Evolutionary conservation across 1,140 invertebrate genomes (phyloP), one percentile per base, ranked within the genome.

Genomic region (Aphis gossypii): DNA sequence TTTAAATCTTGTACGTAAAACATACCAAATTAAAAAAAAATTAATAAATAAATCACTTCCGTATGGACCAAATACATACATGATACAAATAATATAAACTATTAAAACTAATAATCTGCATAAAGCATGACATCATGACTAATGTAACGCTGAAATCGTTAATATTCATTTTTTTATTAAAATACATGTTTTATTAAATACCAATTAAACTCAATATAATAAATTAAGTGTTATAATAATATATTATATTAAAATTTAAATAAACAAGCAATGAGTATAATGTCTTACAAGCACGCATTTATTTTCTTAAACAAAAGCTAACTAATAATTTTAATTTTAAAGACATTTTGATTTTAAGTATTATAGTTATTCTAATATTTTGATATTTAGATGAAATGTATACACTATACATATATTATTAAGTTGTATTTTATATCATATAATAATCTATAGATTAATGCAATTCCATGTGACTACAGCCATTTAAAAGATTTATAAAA

Each of bases 401-500:
- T 41, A 41, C 3, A 21, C 21, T 21, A 82, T 41, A 41, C 3
- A 21, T 38, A 20, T 82, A 82, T 38, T 38, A 21, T 82, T 38
- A 25, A 41, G 8, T 44, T 44, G 11, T 41, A 44, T 84, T 44
- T 3, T 41, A 84, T 41, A 4, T 41, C 2, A 23, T 84, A 0
- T 30, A 84, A 84, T 44, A 11, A 14, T 84, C 83, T 44, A 44
- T 23, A 44, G 23, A 41, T 2, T 84, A 44, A 44, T 44, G 41
- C n/a, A 18, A n/a, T n/a, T 48, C 6, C 11, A 46, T 87, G 30
- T 46, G 46, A 87, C n/a, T 46, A n/a, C 46, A n/a, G 44, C 25
- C 30, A 48, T 87, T 54, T 38, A 54, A 56, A 89, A 54, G 51
- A 41, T 54, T 89, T 89, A 56, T 56, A 56, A 41, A 89, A 89